Evolutionary conservation across 2,888 invertebrate genomes (phyloP).

Genomic region (Pardosa pseudoannulata): DNA sequence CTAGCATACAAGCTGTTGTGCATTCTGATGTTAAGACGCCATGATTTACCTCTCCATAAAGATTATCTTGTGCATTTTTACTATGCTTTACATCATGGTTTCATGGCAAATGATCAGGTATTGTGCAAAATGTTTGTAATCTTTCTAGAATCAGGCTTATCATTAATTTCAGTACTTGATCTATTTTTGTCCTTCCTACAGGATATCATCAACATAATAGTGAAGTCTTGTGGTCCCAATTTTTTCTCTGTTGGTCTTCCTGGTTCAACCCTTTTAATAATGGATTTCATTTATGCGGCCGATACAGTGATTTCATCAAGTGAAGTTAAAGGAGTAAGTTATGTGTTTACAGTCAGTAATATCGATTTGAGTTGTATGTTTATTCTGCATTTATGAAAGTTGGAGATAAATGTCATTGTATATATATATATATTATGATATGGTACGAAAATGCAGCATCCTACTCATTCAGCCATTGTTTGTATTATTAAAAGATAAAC

Average conservation of each 20-base stretch:
- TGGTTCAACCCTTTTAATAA: slow-evolving; percentile 89
- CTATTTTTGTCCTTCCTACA: slow-evolving; percentile 79
- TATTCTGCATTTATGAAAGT: too few relatives aligned
- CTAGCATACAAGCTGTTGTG: slow-evolving; percentile 92
- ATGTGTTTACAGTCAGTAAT: not conserved
- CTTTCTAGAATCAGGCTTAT: too few relatives aligned
- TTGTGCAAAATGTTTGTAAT: too few relatives aligned
- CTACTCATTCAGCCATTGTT: too few relatives aligned
- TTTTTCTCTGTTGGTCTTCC: slow-evolving; percentile 84
- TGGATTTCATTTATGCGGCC: slow-evolving; percentile 94
- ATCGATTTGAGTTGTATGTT: too few relatives aligned
- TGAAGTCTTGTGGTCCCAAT: slow-evolving; percentile 88
- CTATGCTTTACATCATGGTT: slow-evolving; percentile 86
- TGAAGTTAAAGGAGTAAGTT: slow-evolving; percentile 77
- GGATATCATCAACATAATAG: slow-evolving; percentile 86
- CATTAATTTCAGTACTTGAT: too few relatives aligned
- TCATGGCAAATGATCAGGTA: slow-evolving; percentile 83
- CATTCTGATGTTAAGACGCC: slow-evolving; percentile 85
- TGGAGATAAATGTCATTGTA: too few relatives aligned
- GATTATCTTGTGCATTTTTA: slow-evolving; percentile 91
- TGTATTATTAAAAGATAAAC: too few relatives aligned
- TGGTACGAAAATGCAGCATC: too few relatives aligned
- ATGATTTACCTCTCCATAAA: slow-evolving; percentile 84
- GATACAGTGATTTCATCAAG: slow-evolving; percentile 89
- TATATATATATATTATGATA: too few relatives aligned